Base-by-base conservation (phyloP, 2,888 invertebrate genomes). In the Odontomyia ornata region DNA sequence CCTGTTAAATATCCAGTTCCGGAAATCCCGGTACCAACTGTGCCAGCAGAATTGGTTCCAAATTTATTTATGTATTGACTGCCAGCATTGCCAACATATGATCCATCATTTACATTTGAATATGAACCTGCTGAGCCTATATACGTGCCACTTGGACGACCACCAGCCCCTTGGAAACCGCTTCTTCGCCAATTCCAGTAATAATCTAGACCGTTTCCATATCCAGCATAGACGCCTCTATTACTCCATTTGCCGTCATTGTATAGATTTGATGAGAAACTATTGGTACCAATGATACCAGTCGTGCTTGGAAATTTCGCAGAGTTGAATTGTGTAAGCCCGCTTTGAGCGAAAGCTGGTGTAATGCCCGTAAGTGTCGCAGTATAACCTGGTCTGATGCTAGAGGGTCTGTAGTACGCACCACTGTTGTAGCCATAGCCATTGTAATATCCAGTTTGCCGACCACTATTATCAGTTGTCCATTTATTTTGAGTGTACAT, bases 371-470 rank as follows among this genome's bases (percentile, higher is more conserved):
- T 23, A 11, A 60, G 5, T 7, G 18, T 25, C 11, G 60, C 25
- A 11, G 23, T 15, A 25, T 60, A 60, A 7, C 23, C 11, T 11
- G 25, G 60, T 23, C 2, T 60, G 25, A 4, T 2, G 3, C n/a
- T 18, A 13, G 25, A 4, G 7, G 60, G 25, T 3, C n/a, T 23
- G 60, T 21, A 60, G 25, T 13, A 18, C 4, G 25, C 3, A 0
- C 60, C 60, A 25, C 9, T 23, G 13, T 11, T 21, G 46, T 69
- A 15, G 11, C 47, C 69, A 69, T 69, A 69, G 13, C 69, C 69
- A 46, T 25, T 25, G 46, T 46, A 69, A 30, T 69, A 69, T 43
- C 46, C 69, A 5, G 36, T 36, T 36, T 36, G 36, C 36, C 9
- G 3, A 3, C 36, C 36, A 36, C 36, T 36, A 69, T 60, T 18